These are phyloP conservation scores for Hedya salicella DNA, from an alignment of 2,888 invertebrate genomes.

Conservation along the genomic window DNA sequence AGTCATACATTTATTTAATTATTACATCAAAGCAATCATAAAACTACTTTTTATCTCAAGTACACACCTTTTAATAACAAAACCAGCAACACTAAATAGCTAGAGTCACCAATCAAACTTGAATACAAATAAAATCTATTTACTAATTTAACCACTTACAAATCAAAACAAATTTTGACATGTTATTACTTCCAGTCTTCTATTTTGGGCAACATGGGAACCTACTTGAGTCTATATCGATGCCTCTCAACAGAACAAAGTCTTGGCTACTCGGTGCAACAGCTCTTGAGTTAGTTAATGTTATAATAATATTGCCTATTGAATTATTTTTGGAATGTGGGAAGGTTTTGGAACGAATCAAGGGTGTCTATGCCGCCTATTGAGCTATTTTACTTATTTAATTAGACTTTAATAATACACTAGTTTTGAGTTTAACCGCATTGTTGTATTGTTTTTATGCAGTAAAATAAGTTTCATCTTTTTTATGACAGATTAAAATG, in stretches of 20 bases:
- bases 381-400: background rate
- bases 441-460: too few species aligned
- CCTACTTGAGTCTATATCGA: slow-evolving; percentile 56
- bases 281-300: slow-evolving; percentile 47
- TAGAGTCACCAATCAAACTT: slow-evolving; percentile 2
- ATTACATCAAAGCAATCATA: background rate
- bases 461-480: too few species aligned
- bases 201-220: slow-evolving; percentile 66
- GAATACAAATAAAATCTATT: slow-evolving; percentile 7
- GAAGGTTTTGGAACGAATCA: slow-evolving; percentile 51
- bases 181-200: slow-evolving; percentile 43
- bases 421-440: too few species aligned
- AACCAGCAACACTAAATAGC: background rate
- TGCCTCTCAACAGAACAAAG: slow-evolving; percentile 38
- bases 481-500: too few species aligned
- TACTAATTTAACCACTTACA: slow-evolving; percentile 27
- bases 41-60: background rate
- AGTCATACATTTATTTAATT: too few species aligned
- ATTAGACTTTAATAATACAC: background rate
- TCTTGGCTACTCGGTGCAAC: slow-evolving; percentile 49
- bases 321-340: slow-evolving; percentile 63
- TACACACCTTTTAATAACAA: background rate
- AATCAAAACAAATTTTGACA: slow-evolving; percentile 38
- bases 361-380: slow-evolving; percentile 4
- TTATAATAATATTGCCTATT: slow-evolving; percentile 51